Conservation (phyloP, 2,113 vertebrate genomes). For the Paratilapia polleni region DNA sequence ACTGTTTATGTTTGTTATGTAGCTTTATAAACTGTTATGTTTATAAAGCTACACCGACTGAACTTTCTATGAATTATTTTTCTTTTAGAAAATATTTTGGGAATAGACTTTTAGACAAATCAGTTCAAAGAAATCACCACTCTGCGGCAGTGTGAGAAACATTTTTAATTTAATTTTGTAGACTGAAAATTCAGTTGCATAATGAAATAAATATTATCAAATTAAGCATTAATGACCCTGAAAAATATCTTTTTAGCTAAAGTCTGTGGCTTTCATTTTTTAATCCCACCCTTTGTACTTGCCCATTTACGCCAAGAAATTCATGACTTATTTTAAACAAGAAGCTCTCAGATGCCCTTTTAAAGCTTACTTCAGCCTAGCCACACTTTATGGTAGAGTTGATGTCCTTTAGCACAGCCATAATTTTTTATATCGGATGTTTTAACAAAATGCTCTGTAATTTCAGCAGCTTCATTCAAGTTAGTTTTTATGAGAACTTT, state of each 20-base stretch:
- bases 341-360: not conserved
- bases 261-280: not conserved
- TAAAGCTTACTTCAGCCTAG: not conserved
- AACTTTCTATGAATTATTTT: not conserved
- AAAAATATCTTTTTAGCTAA: not conserved
- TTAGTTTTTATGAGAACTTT: conserved; percentile 7
- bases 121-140: not conserved
- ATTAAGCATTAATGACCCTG: not conserved
- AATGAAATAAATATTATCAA: not conserved
- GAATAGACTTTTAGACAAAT: not conserved
- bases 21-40: not conserved
- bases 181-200: no score
- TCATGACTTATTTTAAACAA: not conserved
- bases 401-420: not conserved
- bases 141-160: no score
- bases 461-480: not conserved
- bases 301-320: not conserved
- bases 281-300: not conserved
- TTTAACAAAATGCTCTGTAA: not conserved
- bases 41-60: not conserved
- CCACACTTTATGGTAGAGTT: not conserved
- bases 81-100: not conserved
- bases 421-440: not conserved
- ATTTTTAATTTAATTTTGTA: no score
- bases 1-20: not conserved